Evolutionary conservation across 1,140 invertebrate genomes (phyloP), one percentile per base, ranked within the genome.

Genomic region (Scaptodrosophila lebanonensis): DNA sequence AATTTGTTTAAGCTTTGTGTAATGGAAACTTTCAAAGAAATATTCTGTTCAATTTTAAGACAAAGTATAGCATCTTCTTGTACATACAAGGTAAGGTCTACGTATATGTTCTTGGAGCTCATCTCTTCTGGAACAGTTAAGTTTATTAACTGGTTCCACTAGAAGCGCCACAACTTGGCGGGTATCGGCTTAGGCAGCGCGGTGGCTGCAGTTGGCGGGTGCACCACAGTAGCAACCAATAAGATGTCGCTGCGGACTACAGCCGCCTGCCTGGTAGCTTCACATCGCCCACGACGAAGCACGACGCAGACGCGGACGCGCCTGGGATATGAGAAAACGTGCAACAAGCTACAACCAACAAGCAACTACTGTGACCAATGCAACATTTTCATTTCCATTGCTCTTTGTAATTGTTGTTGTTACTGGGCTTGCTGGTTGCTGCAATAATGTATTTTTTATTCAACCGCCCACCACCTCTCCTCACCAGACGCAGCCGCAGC

Each of bases 241-340:
- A n/a, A n/a, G n/a, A n/a, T n/a, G n/a, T n/a, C 36, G 57, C 29
- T 27, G 39, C 43, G 25, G 58, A 32, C 25, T 38, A 39, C 54
- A 27, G 49, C 33, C 51, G 48, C 56, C 47, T n/a, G 43, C 48
- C 40, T 36, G 58, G 51, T 61, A 51, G 58, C 58, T 54, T 56
- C 45, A 20, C 45, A 63, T 63, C 60, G 60, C 60, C 60, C 60
- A 63, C 60, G 60, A 63, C 42, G 60, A 63, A 50, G 51, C 60
- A 63, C 60, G 60, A 63, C 60, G 61, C 61, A 47, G n/a, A n/a
- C n/a, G n/a, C n/a, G n/a, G n/a, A n/a, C n/a, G 56, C 60, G 53
- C 36, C 56, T 33, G 62, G 49, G 54, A 57, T 60, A 44, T 65
- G 57, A 32, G 49, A 65, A 65, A 54, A 65, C 61, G 54, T 64